Base-by-base conservation (phyloP, 2,797 vertebrate species). In the Intellagama lesueurii region DNA sequence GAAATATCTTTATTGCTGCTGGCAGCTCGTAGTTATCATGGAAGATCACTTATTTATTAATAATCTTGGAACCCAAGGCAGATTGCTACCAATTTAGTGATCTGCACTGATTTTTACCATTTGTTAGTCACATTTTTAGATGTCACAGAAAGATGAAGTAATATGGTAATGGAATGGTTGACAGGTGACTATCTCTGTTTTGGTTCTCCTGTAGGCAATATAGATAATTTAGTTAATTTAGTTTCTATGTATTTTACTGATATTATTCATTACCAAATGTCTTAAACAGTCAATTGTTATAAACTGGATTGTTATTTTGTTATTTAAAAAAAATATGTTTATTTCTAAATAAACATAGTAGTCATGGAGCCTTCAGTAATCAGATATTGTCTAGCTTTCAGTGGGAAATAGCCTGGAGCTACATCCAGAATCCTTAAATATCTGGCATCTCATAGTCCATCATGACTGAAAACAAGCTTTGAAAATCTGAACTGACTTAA, bases 391-490 rank as follows among this genome's bases (percentile, higher is more conserved):
- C 22, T 22, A 28, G 16, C 30, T 85, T 7, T 81, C 84, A 89
- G 2, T 7, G n/a, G 17, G 72, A 80, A 87, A 30, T 9, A 56
- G 52, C 52, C 52, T 56, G 52, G 9, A 56, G 52, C 9, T 56
- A 56, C 52, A 16, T 56, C 28, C 5, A n/a, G 83, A 64, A 3
- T 70, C 44, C 17, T 49, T 9, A 68, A 47, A 88, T 30, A 75
- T 30, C 19, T 64, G 47, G 52, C 14, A 88, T 12, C 66, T 47
- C 56, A 66, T 60, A 70, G 76, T 30, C 5, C 30, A 89, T 87
- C 87, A 89, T 82, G 85, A 17, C 81, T 87, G n/a, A 90, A 88
- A 93, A 79, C 0, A 78, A 87, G 85, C 24, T 89, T 86, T 44
- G 1, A 90, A 85, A 87, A 92, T 81, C 68, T 2, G 89, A 86